Evolutionary conservation across 2,888 invertebrate species (phyloP).

Genomic region (Galerucella calmariensis): DNA sequence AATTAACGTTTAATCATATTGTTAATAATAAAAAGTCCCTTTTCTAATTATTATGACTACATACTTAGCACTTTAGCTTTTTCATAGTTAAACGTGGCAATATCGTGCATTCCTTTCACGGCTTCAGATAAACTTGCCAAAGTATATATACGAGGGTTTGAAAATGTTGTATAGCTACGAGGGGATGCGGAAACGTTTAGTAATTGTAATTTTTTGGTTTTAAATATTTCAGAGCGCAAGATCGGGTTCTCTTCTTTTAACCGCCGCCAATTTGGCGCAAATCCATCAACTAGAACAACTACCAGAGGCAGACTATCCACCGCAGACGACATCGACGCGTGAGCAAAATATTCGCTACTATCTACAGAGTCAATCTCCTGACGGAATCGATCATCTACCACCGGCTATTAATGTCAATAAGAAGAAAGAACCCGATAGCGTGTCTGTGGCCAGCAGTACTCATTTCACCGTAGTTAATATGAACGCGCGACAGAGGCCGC

Average conservation of each 20-base stretch:
- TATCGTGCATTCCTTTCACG: too few species aligned
- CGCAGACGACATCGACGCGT: conserved; percentile 50
- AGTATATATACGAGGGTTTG: too few species aligned
- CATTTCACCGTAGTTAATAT: conserved; percentile 88
- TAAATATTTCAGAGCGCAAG: conserved; percentile 75
- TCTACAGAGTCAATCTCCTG: conserved; percentile 52
- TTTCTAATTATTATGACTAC: too few species aligned
- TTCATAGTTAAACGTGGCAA: too few species aligned
- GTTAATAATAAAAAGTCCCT: too few species aligned
- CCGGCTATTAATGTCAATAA: conserved; percentile 30
- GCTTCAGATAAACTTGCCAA: too few species aligned
- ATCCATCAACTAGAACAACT: conserved; percentile 55
- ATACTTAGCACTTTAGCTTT: too few species aligned
- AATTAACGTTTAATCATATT: too few species aligned
- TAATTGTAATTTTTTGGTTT: not conserved
- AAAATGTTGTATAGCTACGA: too few species aligned
- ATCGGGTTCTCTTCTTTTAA: conserved; percentile 82
- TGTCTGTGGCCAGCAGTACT: conserved; percentile 85
- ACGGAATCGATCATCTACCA: conserved; percentile 39
- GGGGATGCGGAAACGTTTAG: too few species aligned
- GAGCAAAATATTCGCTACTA: conserved; percentile 61
- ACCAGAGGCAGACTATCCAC: conserved; percentile 42
- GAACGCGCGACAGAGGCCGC: conserved; percentile 66
- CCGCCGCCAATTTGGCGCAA: conserved; percentile 77
- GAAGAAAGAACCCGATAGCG: conserved; percentile 70